These are phyloP conservation scores for Diacarnus erythraeanus DNA, from an alignment of 37 sponge, comb jelly and placozoan species.

Conservation along the genomic window DNA sequence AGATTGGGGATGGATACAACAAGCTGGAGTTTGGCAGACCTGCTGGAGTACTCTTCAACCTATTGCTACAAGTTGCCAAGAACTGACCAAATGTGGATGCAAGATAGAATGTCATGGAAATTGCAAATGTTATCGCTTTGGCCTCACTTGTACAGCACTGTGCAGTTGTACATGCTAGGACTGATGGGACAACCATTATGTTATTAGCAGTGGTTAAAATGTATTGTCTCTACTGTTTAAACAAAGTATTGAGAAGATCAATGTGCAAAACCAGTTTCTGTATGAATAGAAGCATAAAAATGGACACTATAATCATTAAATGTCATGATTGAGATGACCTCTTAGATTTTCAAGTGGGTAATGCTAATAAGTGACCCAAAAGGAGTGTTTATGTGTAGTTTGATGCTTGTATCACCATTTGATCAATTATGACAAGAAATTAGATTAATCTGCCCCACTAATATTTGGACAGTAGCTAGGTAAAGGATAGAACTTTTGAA, in stretches of 20 bases:
- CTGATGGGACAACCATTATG: no score
- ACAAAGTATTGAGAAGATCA: background rate
- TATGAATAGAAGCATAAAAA: background rate
- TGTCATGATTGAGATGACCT: no score
- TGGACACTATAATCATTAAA: background rate
- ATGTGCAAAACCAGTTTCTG: background rate
- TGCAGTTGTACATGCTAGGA: background rate
- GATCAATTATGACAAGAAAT: no score
- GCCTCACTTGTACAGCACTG: background rate
- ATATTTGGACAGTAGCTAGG: no score
- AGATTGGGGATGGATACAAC: background rate
- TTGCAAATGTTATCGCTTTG: background rate
- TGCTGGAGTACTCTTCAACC: background rate
- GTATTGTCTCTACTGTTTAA: background rate
- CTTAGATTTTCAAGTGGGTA: no score
- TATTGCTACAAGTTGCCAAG: background rate
- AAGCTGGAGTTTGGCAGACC: background rate
- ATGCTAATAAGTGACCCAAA: no score
- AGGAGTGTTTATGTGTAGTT: no score
- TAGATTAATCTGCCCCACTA: no score
- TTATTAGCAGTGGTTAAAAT: no score
- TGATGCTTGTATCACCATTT: no score
- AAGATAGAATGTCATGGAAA: constrained; percentile 7
- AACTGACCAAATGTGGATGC: constrained; percentile 18
- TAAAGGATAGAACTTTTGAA: no score